These are phyloP conservation scores for Diorhabda elongata DNA, from an alignment of 1,140 invertebrate genomes.

Conservation along the genomic window DNA sequence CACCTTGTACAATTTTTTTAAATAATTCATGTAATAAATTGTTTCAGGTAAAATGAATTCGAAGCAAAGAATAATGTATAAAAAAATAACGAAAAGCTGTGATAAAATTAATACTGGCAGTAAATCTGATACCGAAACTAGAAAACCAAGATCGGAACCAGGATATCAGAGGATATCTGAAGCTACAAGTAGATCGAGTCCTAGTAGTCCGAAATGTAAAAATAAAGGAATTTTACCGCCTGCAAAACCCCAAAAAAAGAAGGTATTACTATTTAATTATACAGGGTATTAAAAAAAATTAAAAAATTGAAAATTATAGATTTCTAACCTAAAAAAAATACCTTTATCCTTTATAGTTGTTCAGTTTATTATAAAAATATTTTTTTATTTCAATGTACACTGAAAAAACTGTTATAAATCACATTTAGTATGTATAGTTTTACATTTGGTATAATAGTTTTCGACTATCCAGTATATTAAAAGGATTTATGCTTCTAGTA, in stretches of 20 bases:
- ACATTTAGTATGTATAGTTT: too few relatives aligned
- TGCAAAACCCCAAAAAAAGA: constrained; percentile 29
- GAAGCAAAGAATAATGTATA: constrained; percentile 42
- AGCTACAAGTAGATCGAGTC: constrained; percentile 46
- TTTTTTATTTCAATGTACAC: too few relatives aligned
- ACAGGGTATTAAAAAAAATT: too few relatives aligned
- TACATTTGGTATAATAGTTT: too few relatives aligned
- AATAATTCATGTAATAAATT: background rate
- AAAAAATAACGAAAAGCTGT: constrained; percentile 47
- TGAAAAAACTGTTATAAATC: too few relatives aligned
- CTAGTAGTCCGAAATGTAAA: constrained; percentile 43
- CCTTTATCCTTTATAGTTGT: too few relatives aligned
- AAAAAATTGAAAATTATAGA: too few relatives aligned
- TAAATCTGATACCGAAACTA: constrained; percentile 30
- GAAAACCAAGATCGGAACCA: constrained; percentile 47
- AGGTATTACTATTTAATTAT: constrained; percentile 12
- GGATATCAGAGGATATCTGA: constrained; percentile 62
- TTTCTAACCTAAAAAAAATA: too few relatives aligned
- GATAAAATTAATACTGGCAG: constrained; percentile 42
- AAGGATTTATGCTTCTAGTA: too few relatives aligned
- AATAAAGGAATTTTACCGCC: constrained; percentile 40
- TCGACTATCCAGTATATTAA: too few relatives aligned
- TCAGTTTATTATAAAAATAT: too few relatives aligned
- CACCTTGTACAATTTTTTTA: too few relatives aligned
- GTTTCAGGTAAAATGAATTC: constrained; percentile 31